Evolutionary conservation across 2,113 vertebrate genomes (phyloP).

Genomic region (Notothenia rossii): DNA sequence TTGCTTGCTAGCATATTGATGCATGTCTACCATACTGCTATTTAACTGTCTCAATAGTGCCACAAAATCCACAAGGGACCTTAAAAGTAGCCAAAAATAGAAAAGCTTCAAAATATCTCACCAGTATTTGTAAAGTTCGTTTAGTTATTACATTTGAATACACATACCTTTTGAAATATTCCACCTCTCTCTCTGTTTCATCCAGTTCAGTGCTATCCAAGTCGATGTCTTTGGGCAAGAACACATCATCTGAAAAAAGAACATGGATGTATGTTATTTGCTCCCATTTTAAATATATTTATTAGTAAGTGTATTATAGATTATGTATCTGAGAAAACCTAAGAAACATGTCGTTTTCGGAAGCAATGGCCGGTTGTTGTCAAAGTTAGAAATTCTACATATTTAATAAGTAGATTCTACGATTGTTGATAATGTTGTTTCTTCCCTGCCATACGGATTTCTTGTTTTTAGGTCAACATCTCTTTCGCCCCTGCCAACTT

Average conservation of each 20-base stretch:
- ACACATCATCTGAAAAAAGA: conserved; percentile 92
- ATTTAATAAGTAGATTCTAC: not conserved
- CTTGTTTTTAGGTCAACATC: not conserved
- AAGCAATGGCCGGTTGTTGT: too few relatives aligned
- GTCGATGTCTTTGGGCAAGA: conserved; percentile 99
- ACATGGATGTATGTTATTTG: not conserved
- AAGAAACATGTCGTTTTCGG: too few relatives aligned
- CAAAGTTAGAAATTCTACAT: not conserved
- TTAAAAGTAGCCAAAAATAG: too few relatives aligned
- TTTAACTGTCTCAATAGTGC: not conserved
- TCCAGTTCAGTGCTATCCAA: conserved; percentile 98
- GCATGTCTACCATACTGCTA: not conserved
- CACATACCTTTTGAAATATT: conserved; percentile 96
- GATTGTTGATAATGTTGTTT: not conserved
- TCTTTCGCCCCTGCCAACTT: not conserved
- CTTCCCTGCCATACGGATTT: too few relatives aligned
- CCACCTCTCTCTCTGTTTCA: conserved; percentile 97
- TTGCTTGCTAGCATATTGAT: not conserved
- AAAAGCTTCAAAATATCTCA: not conserved
- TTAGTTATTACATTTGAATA: not conserved
- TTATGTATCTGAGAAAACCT: too few relatives aligned
- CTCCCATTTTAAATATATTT: not conserved
- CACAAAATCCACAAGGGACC: too few relatives aligned
- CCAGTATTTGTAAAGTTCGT: not conserved
- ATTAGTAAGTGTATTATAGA: not conserved